Base-by-base conservation (phyloP, 1,140 invertebrate genomes). In the Bombyx mandarina region DNA sequence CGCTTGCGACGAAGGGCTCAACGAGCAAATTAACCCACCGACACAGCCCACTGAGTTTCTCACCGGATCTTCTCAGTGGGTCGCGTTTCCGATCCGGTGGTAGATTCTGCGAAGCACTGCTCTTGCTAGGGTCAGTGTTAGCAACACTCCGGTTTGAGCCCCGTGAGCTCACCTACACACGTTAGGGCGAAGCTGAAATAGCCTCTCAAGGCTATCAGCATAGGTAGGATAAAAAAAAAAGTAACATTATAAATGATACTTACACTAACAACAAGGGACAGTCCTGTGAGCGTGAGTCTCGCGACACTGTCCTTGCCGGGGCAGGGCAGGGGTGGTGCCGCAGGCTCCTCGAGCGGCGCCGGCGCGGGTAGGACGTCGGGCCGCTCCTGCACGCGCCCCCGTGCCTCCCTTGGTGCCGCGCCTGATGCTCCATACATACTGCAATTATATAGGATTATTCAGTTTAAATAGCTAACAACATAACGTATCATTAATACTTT, bases 241-340 rank as follows among this genome's bases (percentile, higher is more conserved):
- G 3, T 51, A 12, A 18, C 22, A 12, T 51, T 51, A 43, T 43
- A 9, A 53, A 53, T 43, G 18, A 53, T 67, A 90, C 91, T 91
- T 79, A 94, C 93, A 79, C 91, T 91, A 67, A 93, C 92, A 73
- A 94, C 90, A 82, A 91, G 92, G 66, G 92, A 90, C 48, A 93
- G 83, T 56, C 92, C 92, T 26, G 89, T 90, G 52, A 93, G 88
- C 10, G 92, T 92, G 88, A 93, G 91, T 62, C 91, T 88, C 43
- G 91, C 92, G 8, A 93, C 92, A 50, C 91, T 93, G 75, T 93
- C 92, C 88, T 93, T 93, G 68, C 91, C 89, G 64, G 88, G 87
- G 57, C 82, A 77, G 58, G 88, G 69, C 50, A 82, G 83, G 47
- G 88, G 71, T 44, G 81, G 77, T 71, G 88, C 62, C 22, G 75